Conservation (phyloP, 2,113 vertebrate genomes). For the Labrus mixtus region DNA sequence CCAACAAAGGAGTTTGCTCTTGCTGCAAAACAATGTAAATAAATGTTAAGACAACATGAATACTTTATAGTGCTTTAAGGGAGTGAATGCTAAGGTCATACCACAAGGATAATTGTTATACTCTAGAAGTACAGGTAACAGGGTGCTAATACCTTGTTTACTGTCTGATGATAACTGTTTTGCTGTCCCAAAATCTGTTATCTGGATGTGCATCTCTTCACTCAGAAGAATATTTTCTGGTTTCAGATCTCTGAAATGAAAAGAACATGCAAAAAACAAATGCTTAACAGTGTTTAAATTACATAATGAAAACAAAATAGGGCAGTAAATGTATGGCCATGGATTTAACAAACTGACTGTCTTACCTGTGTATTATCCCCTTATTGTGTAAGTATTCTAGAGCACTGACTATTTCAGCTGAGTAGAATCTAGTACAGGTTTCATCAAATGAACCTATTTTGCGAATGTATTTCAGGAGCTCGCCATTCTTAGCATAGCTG, state of each 20-base stretch:
- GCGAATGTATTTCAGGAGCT: slow-evolving; percentile 98
- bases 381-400: slow-evolving; percentile 97
- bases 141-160: slow-evolving; percentile 88
- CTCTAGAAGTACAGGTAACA: neutral
- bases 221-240: slow-evolving; percentile 98
- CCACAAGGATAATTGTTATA: neutral
- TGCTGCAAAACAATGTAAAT: slow-evolving; percentile 79
- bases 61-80: neutral
- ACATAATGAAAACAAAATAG: neutral
- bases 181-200: slow-evolving; percentile 98
- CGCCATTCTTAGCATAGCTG: slow-evolving; percentile 99
- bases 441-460: slow-evolving; percentile 99
- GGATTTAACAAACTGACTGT: neutral
- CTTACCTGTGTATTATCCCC: slow-evolving; percentile 98
- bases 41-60: neutral
- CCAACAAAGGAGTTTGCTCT: slow-evolving; percentile 99
- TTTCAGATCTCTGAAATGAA: slow-evolving; percentile 93
- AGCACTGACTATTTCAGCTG: slow-evolving; percentile 96
- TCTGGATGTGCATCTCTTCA: slow-evolving; percentile 99
- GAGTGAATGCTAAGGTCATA: neutral
- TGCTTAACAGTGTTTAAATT: neutral
- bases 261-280: slow-evolving; percentile 1
- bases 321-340: neutral
- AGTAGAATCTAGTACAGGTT: slow-evolving; percentile 98
- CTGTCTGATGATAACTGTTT: slow-evolving; percentile 97